Evolutionary conservation across 2,797 vertebrate species (phyloP), one percentile per base, ranked within the genome.

Genomic region (Peromyscus nudipes): DNA sequence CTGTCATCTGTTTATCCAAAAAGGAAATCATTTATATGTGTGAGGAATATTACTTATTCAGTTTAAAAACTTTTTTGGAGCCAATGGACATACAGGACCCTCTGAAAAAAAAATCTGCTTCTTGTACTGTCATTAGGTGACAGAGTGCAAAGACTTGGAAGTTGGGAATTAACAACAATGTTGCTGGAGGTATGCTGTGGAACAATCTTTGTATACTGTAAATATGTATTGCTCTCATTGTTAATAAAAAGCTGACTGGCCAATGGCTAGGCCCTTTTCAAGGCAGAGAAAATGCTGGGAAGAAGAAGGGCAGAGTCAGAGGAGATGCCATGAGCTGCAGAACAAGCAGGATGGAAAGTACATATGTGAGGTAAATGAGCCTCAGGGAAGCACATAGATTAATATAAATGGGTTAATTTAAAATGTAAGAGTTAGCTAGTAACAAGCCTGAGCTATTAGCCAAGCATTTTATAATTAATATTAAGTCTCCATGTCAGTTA

Each of bases 1-100:
- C 31, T 94, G 37, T 91, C 11, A 90, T 86, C 31, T 81, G 29
- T 86, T 73, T 91, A 89, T 91, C 80, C 86, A 16, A 64, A 92
- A 95, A 94, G 79, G 4, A 64, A 87, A 31, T 83, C 8, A 92
- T 37, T 94, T 95, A 55, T 52, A 86, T 31, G 55, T 62, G 3
- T 55, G 9, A 92, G 17, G 65, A 16, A 91, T 73, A 55, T 73
- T 37, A 80, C 8, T 89, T 96, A 91, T 29, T 95, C 40, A 49
- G 14, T 67, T 93, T 83, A 89, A 37, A 82, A 75, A 96, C 64
- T 65, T 52, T 81, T 81, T 65, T 64, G 43, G 64, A 96, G 52
- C 6, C 46, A 88, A 19, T 80, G 11, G 37, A 71, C 69, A 87
- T 19, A 79, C 29, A 37, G 76, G 92, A 75, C 0, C 8, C 25